Evolutionary conservation across 2,113 vertebrate genomes (phyloP).

Genomic region (Cololabis saira): DNA sequence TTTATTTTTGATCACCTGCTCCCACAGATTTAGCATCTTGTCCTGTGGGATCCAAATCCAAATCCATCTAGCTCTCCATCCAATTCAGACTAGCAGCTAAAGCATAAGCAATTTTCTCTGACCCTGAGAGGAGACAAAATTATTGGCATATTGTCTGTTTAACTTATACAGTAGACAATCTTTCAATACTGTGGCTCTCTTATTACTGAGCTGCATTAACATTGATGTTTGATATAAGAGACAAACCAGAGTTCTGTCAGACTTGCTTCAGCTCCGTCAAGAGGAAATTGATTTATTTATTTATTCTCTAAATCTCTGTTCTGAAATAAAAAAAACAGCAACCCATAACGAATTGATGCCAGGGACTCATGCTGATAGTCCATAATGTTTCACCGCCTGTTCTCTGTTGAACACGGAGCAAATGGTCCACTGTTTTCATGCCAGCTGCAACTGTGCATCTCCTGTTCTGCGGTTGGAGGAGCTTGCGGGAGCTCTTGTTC

Average conservation of each 20-base stretch:
- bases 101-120: too few species aligned
- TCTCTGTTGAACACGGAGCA: conserved; percentile 47
- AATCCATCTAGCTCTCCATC: too few species aligned
- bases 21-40: too few species aligned
- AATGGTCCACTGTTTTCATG: conserved; percentile 62
- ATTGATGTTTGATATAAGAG: too few species aligned
- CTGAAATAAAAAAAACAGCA: conserved; percentile 18
- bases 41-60: too few species aligned
- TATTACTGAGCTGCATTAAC: not conserved
- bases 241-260: not conserved
- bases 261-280: not conserved
- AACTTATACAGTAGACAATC: not conserved
- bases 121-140: not conserved
- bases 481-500: conserved; percentile 20
- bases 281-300: conserved; percentile 17
- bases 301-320: conserved; percentile 35
- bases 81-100: too few species aligned
- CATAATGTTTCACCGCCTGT: conserved; percentile 67
- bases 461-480: conserved; percentile 45
- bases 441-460: conserved; percentile 65
- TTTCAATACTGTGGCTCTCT: too few species aligned
- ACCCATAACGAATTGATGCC: conserved; percentile 36
- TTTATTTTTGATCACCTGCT: too few species aligned
- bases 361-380: conserved; percentile 63
- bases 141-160: not conserved